Evolutionary conservation across 2,797 vertebrate species (phyloP).

Genomic region (Artibeus jamaicensis): DNA sequence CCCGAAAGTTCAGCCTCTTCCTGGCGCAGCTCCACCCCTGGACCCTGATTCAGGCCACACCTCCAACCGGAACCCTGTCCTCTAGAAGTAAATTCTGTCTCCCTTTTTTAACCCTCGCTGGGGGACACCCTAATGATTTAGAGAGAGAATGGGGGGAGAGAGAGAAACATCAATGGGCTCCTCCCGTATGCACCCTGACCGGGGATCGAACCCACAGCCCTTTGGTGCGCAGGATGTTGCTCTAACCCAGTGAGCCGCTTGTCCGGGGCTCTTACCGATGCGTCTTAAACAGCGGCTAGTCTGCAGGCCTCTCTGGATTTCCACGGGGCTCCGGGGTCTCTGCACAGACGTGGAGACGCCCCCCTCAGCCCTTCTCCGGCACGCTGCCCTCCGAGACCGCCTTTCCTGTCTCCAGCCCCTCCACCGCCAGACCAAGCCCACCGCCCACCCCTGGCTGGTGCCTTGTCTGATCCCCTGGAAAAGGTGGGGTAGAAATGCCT

Average conservation of each 20-base stretch:
- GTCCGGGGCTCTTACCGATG: not conserved
- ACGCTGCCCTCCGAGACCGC: accelerated
- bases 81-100: not conserved
- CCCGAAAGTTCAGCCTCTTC: not conserved
- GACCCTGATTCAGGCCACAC: not conserved
- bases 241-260: not conserved
- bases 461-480: not conserved
- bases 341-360: accelerated
- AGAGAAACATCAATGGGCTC: not conserved
- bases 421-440: not conserved
- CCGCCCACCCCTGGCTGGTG: not conserved
- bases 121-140: not conserved
- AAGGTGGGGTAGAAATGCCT: not conserved
- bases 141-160: not conserved
- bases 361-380: not conserved
- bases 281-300: not conserved
- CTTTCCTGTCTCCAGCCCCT: not conserved
- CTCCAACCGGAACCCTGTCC: not conserved
- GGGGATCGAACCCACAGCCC: too few relatives aligned
- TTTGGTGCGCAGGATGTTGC: not conserved
- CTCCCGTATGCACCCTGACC: not conserved
- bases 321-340: not conserved
- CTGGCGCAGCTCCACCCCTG: too few relatives aligned
- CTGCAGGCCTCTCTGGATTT: not conserved
- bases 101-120: not conserved